Evolutionary conservation across 1,140 invertebrate species (phyloP).

Genomic region (Hesperophylax magnus): DNA sequence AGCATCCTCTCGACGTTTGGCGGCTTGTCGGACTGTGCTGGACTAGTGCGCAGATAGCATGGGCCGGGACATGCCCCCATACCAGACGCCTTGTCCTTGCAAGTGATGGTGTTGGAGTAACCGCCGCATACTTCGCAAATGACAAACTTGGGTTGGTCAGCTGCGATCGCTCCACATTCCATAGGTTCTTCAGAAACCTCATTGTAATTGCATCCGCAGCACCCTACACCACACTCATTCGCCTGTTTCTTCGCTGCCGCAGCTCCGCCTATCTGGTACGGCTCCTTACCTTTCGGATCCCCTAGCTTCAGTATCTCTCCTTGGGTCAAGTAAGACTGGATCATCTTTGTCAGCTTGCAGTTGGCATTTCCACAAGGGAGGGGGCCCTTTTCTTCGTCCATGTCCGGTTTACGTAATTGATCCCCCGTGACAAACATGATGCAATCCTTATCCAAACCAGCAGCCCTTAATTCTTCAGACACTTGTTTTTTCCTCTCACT

Average conservation of each 20-base stretch:
- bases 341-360: slow-evolving; percentile 43
- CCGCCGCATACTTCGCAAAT: slow-evolving; percentile 42
- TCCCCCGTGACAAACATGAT: slow-evolving; percentile 40
- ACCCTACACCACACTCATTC: neutral
- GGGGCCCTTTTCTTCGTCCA: neutral
- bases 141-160: slow-evolving; percentile 19
- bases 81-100: neutral
- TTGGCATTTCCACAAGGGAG: slow-evolving; percentile 34
- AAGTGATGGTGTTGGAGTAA: slow-evolving; percentile 28
- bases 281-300: neutral
- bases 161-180: neutral
- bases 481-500: slow-evolving; percentile 4
- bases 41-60: neutral
- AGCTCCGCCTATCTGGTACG: neutral
- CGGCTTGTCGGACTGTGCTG: neutral
- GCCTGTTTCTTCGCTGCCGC: neutral
- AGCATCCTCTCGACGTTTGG: slow-evolving; percentile 16
- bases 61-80: neutral
- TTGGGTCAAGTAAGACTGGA: slow-evolving; percentile 30
- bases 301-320: neutral
- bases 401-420: neutral
- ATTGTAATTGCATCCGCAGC: slow-evolving; percentile 5
- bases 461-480: slow-evolving; percentile 16
- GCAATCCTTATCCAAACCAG: slow-evolving; percentile 27
- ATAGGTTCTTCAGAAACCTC: neutral